These are phyloP conservation scores for Onthophagus sagittarius DNA, from an alignment of 2,888 invertebrate genomes.

Conservation along the genomic window DNA sequence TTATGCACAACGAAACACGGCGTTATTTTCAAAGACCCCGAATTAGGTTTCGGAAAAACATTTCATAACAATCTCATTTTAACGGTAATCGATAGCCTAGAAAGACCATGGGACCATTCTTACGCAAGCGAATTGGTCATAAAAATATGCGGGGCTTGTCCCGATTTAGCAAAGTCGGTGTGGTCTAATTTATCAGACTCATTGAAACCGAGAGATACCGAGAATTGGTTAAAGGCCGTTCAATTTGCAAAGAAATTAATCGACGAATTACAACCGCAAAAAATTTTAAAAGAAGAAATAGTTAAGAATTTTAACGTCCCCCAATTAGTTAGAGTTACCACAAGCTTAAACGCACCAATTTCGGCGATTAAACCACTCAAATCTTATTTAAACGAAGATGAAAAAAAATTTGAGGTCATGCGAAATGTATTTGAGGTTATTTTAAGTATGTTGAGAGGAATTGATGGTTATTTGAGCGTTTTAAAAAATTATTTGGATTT, in stretches of 20 bases:
- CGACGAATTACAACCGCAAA: conserved; percentile 49
- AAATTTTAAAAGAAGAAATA: conserved; percentile 42
- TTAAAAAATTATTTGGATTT: neutral
- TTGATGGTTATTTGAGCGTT: conserved; percentile 21
- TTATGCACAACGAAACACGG: conserved; percentile 76
- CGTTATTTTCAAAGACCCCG: conserved; percentile 69
- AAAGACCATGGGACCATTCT: conserved; percentile 66
- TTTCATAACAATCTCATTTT: conserved; percentile 58
- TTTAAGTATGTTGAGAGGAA: conserved; percentile 32
- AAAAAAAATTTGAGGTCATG: conserved; percentile 41
- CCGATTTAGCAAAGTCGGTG: conserved; percentile 65
- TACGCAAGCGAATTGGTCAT: conserved; percentile 61
- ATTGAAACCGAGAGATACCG: conserved; percentile 58
- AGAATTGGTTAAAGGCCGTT: conserved; percentile 44
- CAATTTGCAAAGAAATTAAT: neutral
- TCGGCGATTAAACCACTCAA: conserved; percentile 36
- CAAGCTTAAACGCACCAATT: conserved; percentile 37
- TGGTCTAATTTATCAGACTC: conserved; percentile 57
- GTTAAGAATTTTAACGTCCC: neutral
- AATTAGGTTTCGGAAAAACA: conserved; percentile 57
- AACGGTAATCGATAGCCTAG: conserved; percentile 61
- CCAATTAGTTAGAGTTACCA: conserved; percentile 40
- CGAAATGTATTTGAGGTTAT: conserved; percentile 46
- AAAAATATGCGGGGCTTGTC: conserved; percentile 64
- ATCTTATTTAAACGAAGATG: neutral